Base-by-base conservation (phyloP, 2,113 vertebrate genomes). In the Apus apus region DNA sequence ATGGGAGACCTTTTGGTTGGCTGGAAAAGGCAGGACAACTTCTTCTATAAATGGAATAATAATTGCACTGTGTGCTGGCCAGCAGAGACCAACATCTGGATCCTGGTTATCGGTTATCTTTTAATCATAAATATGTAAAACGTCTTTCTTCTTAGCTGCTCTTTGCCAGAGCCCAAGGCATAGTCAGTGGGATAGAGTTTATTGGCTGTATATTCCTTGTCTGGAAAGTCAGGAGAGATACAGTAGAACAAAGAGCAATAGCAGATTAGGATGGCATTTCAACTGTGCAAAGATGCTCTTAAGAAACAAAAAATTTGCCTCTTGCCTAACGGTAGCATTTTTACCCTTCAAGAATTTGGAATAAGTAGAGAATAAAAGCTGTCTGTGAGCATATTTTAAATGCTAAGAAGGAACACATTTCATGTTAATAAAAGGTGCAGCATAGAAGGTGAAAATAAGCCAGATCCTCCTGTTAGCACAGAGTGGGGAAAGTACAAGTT, bases 21-120 rank as follows among this genome's bases (percentile, higher is more conserved):
- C 84, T 82, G 86, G 87, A 88, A 89, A 75, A 94, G 92, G 70
- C 72, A 46, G 83, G 93, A 90, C 85, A 85, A 15, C 70, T 81
- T 81, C 26, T 84, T 95, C 85, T 96, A 51, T 95, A 95, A 95
- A 93, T 38, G 85, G 90, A 95, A 95, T 96, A 96, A 82, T 97
- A 94, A 93, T 94, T 87, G 83, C 86, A 76, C 92, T 96, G 86
- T 96, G 79, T 0, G 0, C 87, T 85, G 92, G 92, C 88, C 92
- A 81, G 88, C 88, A 30, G 86, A 76, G 90, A 43, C 68, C 90
- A 90, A 90, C 95, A 92, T 95, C 94, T 96, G 93, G 79, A 88
- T 93, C 75, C 72, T 94, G 90, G 75, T 93, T 93, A 96, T 94
- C 15, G 1, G 70, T 94, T 95, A 93, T 94, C 92, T 95, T 85